Evolutionary conservation across 2,888 invertebrate species (phyloP).

Genomic region (Euspilapteryx auroguttella): DNA sequence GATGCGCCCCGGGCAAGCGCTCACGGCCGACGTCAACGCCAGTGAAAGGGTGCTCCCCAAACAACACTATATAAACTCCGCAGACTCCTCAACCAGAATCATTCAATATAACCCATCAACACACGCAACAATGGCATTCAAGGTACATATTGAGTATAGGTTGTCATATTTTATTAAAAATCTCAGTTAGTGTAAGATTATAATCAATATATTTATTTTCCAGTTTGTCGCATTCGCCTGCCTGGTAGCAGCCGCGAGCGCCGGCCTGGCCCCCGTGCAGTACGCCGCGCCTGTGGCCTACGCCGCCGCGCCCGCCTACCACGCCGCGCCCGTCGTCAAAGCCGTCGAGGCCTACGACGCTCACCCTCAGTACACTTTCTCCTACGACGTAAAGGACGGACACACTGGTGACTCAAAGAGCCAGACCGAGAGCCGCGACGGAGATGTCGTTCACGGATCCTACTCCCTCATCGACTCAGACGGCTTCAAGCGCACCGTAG

Average conservation of each 20-base stretch:
- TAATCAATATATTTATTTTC: no score
- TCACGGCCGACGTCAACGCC: constrained; percentile 26
- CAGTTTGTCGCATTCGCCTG: constrained; percentile 35
- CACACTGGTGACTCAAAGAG: constrained; percentile 27
- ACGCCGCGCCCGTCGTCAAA: no score
- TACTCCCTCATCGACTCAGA: constrained; percentile 31
- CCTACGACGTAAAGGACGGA: constrained; percentile 19
- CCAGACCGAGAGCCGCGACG: constrained; percentile 45
- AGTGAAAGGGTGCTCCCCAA: constrained; percentile 53
- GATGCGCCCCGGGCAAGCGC: constrained; percentile 26
- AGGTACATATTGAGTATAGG: no score
- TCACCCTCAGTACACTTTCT: constrained; percentile 54
- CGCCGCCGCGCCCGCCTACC: constrained; percentile 10
- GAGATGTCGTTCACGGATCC: constrained; percentile 50
- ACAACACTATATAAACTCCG: constrained; percentile 38
- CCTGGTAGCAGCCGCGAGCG: constrained; percentile 27
- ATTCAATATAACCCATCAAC: constrained; percentile 37
- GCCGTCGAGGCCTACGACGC: constrained; percentile 16
- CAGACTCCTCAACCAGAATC: constrained; percentile 31
- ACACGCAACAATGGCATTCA: constrained; percentile 46
- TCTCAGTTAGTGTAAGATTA: no score
- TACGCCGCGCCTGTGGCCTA: constrained; percentile 15
- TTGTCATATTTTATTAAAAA: no score
- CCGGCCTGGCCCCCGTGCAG: constrained; percentile 19
- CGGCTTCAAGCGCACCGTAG: constrained; percentile 29